These are phyloP conservation scores for Charanyca ferruginea DNA, from an alignment of 2,888 invertebrate species.

Conservation along the genomic window DNA sequence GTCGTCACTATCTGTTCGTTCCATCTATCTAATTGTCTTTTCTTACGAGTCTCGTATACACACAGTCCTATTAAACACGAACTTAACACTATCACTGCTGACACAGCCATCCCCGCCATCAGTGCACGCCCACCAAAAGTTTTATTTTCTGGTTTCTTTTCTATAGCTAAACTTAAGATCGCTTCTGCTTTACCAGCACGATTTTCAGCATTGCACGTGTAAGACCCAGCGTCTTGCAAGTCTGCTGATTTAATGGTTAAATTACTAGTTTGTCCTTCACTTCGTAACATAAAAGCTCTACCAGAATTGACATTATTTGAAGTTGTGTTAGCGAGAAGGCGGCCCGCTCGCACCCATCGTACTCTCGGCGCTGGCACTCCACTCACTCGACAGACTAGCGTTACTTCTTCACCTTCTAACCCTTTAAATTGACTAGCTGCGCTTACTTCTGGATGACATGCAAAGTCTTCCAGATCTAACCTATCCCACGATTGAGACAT, in stretches of 20 bases:
- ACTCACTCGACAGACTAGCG: constrained; percentile 93
- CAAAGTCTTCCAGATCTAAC: constrained; percentile 95
- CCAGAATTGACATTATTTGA: constrained; percentile 84
- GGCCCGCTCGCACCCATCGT: constrained; percentile 93
- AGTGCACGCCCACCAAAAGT: constrained; percentile 91
- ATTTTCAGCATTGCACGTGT: constrained; percentile 95
- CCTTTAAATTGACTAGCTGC: constrained; percentile 92
- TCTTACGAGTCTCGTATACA: constrained; percentile 92
- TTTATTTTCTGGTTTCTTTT: constrained; percentile 92
- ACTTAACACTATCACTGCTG: constrained; percentile 92
- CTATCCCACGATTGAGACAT: constrained; percentile 94
- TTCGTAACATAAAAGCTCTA: constrained; percentile 93
- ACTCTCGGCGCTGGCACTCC: constrained; percentile 94
- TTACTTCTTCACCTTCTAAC: constrained; percentile 94
- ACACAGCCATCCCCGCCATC: constrained; percentile 93
- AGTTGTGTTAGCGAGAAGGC: constrained; percentile 92
- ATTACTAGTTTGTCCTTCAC: constrained; percentile 93
- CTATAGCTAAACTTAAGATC: constrained; percentile 93
- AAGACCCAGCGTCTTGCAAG: constrained; percentile 94
- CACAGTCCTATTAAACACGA: constrained; percentile 93
- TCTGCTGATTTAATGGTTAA: constrained; percentile 94
- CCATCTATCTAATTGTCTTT: constrained; percentile 90
- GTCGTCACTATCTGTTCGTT: constrained; percentile 88
- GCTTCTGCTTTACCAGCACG: constrained; percentile 95
- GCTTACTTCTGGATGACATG: constrained; percentile 94